phyloP scores from a whole-genome alignment of 2,888 invertebrate species.

The Chydorus sphaericus region DNA sequence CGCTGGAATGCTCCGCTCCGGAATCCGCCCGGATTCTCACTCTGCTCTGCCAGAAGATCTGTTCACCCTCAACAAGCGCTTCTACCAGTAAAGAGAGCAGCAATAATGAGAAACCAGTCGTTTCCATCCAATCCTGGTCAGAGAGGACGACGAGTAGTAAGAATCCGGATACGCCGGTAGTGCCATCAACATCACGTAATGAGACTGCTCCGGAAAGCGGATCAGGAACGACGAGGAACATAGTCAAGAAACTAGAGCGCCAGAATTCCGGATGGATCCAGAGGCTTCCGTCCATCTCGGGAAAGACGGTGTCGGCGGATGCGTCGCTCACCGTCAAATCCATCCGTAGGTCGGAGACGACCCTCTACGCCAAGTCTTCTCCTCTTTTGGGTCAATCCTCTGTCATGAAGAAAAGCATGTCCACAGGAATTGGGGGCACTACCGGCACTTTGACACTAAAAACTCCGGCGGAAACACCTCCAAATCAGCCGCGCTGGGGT shows the following conservation, averaged over 20 bases:
- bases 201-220: too few species aligned
- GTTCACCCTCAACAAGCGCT: too few species aligned
- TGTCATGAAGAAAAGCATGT: neutral
- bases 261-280: conserved; percentile 3
- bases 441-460: too few species aligned
- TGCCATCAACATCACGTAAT: neutral
- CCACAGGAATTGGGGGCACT: too few species aligned
- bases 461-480: neutral
- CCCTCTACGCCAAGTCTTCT: too few species aligned
- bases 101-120: neutral
- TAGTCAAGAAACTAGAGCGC: neutral
- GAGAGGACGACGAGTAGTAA: neutral
- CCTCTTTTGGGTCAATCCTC: too few species aligned
- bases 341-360: neutral
- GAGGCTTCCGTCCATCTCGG: neutral
- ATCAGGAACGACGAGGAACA: too few species aligned
- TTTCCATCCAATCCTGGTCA: conserved; percentile 1
- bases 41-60: neutral
- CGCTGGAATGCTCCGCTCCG: conserved; percentile 4
- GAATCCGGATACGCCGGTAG: neutral
- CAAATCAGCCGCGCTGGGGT: neutral
- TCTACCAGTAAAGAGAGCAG: too few species aligned
- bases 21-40: conserved; percentile 6
- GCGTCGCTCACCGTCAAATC: neutral
- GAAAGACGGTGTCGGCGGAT: neutral